A percentile compares a stretch with the other conserved stretches of the same genome.
Conservation (phyloP, 2,113 vertebrate genomes). For the Microtus ochrogaster region DNA sequence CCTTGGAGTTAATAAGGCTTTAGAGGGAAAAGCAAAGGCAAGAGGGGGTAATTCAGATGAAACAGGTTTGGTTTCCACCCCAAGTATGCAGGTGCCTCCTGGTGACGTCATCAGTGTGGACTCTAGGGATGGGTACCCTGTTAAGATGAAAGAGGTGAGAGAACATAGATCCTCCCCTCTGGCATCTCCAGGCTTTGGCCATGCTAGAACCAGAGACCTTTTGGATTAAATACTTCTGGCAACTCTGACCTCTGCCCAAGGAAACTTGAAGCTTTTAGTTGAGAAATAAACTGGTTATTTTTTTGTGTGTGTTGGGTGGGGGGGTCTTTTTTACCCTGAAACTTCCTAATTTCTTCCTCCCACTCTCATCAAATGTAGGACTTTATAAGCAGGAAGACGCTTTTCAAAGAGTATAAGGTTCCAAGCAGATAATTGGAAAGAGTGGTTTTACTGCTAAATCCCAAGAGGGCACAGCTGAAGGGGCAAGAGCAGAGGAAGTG, state of each 20-base stretch:
- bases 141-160: background rate
- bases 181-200: background rate
- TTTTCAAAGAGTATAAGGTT: background rate
- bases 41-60: background rate
- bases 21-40: background rate
- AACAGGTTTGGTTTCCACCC: background rate
- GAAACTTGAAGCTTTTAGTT: background rate
- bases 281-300: background rate
- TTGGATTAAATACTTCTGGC: background rate
- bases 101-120: background rate
- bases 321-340: background rate
- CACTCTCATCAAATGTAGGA: background rate
- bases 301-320: accelerated
- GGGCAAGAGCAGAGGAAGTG: background rate
- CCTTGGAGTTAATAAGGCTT: background rate
- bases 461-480: background rate
- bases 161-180: background rate
- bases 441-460: background rate
- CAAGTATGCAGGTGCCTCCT: background rate
- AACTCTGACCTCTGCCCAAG: too few species aligned
- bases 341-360: background rate
- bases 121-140: background rate
- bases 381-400: background rate
- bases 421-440: background rate
- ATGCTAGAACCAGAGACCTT: background rate